These are phyloP conservation scores for Nemotelus nigrinus DNA, from an alignment of 2,888 invertebrate genomes.

Conservation along the genomic window DNA sequence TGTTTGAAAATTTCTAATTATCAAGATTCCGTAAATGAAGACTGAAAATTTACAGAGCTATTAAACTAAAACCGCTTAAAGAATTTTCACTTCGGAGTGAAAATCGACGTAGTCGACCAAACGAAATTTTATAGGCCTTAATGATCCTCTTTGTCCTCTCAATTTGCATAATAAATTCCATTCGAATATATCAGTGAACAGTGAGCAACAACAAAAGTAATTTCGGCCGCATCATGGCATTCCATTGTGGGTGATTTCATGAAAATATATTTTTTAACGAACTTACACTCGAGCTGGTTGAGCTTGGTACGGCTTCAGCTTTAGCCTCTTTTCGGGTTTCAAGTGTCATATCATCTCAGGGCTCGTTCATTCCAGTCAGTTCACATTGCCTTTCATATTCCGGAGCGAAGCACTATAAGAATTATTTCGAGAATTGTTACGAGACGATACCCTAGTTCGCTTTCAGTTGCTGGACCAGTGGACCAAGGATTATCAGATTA, in stretches of 20 bases:
- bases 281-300: neutral
- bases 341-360: neutral
- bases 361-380: constrained; percentile 7
- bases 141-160: constrained; percentile 21
- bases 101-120: constrained; percentile 7
- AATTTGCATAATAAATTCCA: constrained; percentile 41
- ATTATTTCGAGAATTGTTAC: constrained; percentile 20
- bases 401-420: constrained; percentile 18
- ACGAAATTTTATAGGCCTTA: constrained; percentile 31
- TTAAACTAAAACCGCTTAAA: constrained; percentile 37
- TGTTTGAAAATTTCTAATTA: constrained; percentile 37
- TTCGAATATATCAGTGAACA: neutral
- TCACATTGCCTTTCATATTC: neutral
- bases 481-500: constrained; percentile 41
- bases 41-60: constrained; percentile 34
- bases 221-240: constrained; percentile 15
- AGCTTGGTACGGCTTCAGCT: no score
- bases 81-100: neutral
- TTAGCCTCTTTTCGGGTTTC: no score
- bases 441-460: constrained; percentile 16
- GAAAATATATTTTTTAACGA: neutral
- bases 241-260: neutral
- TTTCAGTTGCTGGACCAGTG: constrained; percentile 5
- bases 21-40: constrained; percentile 24
- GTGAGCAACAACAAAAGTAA: neutral